Base-by-base conservation (phyloP, 1,140 invertebrate species). In the Phymastichus coffea region DNA sequence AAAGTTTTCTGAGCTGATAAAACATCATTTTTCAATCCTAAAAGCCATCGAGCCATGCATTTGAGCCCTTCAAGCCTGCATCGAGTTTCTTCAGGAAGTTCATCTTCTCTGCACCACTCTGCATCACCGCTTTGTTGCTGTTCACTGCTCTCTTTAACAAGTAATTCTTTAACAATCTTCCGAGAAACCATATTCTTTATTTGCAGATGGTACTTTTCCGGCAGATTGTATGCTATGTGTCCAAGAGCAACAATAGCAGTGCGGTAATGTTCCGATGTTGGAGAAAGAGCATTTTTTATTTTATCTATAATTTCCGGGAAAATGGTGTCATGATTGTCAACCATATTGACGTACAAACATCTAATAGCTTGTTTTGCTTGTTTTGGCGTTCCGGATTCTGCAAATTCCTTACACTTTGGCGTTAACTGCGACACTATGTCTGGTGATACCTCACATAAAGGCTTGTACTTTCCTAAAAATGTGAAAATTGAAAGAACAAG, bases 361-460 rank as follows among this genome's bases (percentile, higher is more conserved):
- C 92, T 85, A 26, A 98, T 89, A 4, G 95, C 94, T 71, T 97
- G 94, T 78, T 99, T 99, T 1, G 95, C 94, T 79, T 98, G 95
- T 78, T 97, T 97, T 0, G 93, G 88, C 2, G 92, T 94, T 4
- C 95, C 95, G 22, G 87, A 86, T 67, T 92, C 87, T 0, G 92
- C 89, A 72, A 95, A 91, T 23, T 88, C 87, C 69, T 93, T 91
- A 71, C 95, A 94, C 35, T 94, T 85, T 2, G 91, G 90, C 20
- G 92, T 87, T 70, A 98, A 77, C 55, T 81, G 81, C 22, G 88
- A 84, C 76, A 90, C 87, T 37, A 91, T 79, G 33, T 86, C 79
- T 1, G 85, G 87, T 44, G 88, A 89, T 17, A 86, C 83, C 66
- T 94, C 80, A 84, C 88, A 87, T 15, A 94, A 79, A 43, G 91